Evolutionary conservation across 2,113 vertebrate species (phyloP).

Genomic region (Gorsachius goisagi): DNA sequence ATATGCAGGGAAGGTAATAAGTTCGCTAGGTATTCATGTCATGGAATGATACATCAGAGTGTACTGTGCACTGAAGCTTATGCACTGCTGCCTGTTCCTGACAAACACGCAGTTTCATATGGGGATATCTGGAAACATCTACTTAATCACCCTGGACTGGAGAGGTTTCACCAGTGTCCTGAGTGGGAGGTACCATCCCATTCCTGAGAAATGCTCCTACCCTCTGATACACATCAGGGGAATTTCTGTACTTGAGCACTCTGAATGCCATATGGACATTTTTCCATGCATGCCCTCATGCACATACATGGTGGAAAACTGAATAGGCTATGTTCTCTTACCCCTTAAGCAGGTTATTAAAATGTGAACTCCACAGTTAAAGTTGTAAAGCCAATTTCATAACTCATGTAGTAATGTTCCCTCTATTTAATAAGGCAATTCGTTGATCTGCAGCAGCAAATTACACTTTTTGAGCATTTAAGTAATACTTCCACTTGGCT

Average conservation of each 20-base stretch:
- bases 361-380: not conserved
- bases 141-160: not conserved
- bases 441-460: constrained; percentile 38
- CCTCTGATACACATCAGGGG: not conserved
- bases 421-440: constrained; percentile 41
- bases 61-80: not conserved
- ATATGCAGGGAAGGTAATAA: not conserved
- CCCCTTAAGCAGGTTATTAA: not conserved
- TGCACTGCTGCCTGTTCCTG: not conserved
- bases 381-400: constrained; percentile 30
- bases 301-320: not conserved
- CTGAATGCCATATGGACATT: not conserved
- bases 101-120: not conserved
- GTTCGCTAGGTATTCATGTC: not conserved
- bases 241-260: not conserved
- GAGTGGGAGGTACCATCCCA: rapidly evolving
- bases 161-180: not conserved
- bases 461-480: constrained; percentile 50
- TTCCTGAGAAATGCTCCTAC: not conserved
- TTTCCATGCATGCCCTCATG: not conserved
- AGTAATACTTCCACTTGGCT: constrained; percentile 54
- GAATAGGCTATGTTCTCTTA: not conserved
- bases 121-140: not conserved
- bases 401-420: constrained; percentile 22
- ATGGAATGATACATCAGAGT: not conserved